phyloP scores from a whole-genome alignment of 2,888 invertebrate genomes.

The Ramazzottius varieornatus region DNA sequence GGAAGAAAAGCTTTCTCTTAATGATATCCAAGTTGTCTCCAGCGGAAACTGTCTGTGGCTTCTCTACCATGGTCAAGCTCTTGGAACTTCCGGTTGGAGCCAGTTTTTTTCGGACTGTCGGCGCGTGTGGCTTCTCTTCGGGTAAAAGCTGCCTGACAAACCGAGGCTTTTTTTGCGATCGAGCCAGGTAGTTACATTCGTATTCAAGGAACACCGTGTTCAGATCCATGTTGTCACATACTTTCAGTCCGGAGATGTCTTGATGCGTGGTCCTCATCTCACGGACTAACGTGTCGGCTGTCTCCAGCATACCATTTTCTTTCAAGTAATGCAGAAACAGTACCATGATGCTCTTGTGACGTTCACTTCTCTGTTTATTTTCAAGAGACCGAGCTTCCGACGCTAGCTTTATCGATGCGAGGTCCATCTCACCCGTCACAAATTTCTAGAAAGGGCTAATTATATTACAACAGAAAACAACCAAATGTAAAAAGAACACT shows the following conservation, averaged over 20 bases:
- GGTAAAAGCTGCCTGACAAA: neutral
- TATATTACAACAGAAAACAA: no score
- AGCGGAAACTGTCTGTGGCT: no score
- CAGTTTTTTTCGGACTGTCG: no score
- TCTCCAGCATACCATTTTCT: neutral
- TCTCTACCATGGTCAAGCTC: no score
- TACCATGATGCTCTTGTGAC: neutral
- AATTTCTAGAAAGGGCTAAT: no score
- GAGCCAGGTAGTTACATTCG: slow-evolving; percentile 52
- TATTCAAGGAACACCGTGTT: slow-evolving; percentile 65
- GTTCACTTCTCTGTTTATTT: neutral
- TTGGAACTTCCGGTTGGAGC: no score
- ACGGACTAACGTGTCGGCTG: neutral
- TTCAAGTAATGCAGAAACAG: neutral
- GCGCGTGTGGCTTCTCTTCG: neutral
- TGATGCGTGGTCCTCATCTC: neutral
- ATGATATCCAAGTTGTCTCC: no score
- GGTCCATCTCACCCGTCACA: no score
- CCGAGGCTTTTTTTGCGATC: slow-evolving; percentile 61
- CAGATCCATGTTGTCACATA: slow-evolving; percentile 75
- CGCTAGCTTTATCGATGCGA: no score
- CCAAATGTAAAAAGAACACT: no score
- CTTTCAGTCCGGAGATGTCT: slow-evolving; percentile 10
- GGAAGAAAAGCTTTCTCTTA: no score
- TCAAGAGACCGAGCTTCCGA: neutral